phyloP scores from a whole-genome alignment of 2,888 invertebrate genomes.

The Notodonta ziczac region DNA sequence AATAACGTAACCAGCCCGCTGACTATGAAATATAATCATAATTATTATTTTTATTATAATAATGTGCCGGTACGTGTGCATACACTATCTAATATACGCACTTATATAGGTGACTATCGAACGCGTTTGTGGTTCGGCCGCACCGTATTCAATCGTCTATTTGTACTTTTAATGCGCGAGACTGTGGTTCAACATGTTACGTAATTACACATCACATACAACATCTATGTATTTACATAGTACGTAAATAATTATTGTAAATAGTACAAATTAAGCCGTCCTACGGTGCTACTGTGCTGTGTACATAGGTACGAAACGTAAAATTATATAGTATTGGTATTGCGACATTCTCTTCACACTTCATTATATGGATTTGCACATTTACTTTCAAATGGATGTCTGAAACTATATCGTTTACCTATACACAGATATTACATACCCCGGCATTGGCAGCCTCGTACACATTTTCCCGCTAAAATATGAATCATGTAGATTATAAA shows the following conservation, averaged over 20 bases:
- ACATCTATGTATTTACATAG: constrained; percentile 30
- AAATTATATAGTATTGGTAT: neutral
- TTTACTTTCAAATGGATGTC: neutral
- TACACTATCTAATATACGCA: too few relatives aligned
- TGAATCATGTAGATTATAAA: constrained; percentile 30
- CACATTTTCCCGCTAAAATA: constrained; percentile 14
- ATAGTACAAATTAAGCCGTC: constrained; percentile 17
- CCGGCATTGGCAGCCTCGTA: constrained; percentile 27
- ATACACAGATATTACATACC: constrained; percentile 33
- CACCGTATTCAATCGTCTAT: too few relatives aligned
- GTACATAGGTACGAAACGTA: constrained; percentile 11
- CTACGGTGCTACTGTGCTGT: constrained; percentile 10
- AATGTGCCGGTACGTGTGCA: too few relatives aligned
- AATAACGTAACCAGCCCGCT: too few relatives aligned
- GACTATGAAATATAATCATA: too few relatives aligned
- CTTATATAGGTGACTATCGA: too few relatives aligned
- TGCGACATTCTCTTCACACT: neutral
- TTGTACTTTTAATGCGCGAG: too few relatives aligned
- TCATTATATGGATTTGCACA: neutral
- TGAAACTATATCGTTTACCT: neutral
- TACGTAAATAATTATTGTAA: constrained; percentile 26
- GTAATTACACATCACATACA: constrained; percentile 15
- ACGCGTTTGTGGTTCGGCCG: too few relatives aligned
- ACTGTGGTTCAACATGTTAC: neutral
- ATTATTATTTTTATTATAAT: too few relatives aligned